Evolutionary conservation across 2,113 vertebrate species (phyloP).

Genomic region (Myotis davidii): DNA sequence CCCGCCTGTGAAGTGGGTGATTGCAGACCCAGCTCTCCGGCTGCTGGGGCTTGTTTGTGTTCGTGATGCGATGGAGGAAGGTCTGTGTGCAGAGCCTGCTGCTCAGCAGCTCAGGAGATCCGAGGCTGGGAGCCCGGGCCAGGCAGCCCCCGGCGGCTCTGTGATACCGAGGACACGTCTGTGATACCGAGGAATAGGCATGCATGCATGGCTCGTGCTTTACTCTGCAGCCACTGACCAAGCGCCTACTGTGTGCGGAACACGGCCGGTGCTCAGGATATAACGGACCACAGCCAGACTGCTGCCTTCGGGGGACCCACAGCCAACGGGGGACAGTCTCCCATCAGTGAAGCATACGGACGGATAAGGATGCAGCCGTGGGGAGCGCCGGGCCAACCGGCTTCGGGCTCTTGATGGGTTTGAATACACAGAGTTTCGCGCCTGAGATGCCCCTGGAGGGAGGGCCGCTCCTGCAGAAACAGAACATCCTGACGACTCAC

Average conservation of each 20-base stretch:
- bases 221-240: neutral
- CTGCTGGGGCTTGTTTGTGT: neutral
- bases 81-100: too few species aligned
- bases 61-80: neutral
- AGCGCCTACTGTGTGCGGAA: neutral
- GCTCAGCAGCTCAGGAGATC: too few species aligned
- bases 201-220: too few species aligned
- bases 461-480: slow-evolving; percentile 76
- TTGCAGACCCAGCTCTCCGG: neutral
- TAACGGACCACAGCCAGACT: neutral
- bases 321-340: neutral
- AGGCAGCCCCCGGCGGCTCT: too few species aligned
- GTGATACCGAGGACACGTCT: neutral
- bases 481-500: slow-evolving; percentile 75
- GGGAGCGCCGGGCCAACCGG: neutral
- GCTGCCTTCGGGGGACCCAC: neutral
- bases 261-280: neutral
- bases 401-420: too few species aligned
- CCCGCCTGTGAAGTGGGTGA: neutral
- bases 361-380: neutral
- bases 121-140: too few species aligned
- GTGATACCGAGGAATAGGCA: too few species aligned
- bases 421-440: too few species aligned
- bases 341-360: neutral
- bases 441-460: slow-evolving; percentile 63